Evolutionary conservation across 2,797 vertebrate species (phyloP).

Genomic region (Apodemus agrarius): DNA sequence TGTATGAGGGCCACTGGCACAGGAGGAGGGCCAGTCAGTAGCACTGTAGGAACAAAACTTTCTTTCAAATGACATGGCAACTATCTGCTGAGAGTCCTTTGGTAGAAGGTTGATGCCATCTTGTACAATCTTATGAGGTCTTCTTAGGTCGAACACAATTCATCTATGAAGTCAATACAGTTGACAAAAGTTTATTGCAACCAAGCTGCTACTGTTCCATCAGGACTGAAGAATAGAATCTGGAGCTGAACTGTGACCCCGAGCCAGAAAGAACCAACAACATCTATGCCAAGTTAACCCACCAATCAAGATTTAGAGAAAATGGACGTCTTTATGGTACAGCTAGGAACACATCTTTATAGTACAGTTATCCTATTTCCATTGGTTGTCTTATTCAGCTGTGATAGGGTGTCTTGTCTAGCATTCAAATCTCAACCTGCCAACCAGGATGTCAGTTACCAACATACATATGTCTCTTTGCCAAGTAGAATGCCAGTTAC

Average conservation of each 20-base stretch:
- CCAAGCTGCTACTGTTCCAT: not conserved
- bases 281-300: not conserved
- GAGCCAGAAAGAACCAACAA: not conserved
- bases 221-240: not conserved
- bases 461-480: not conserved
- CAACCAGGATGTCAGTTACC: not conserved
- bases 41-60: not conserved
- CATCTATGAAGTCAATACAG: not conserved
- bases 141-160: not conserved
- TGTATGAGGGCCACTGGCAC: accelerated
- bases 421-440: not conserved
- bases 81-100: not conserved
- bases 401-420: not conserved
- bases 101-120: not conserved
- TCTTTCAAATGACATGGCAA: accelerated
- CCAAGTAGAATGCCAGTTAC: not conserved
- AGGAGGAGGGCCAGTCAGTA: too few relatives aligned
- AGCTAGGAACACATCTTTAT: not conserved
- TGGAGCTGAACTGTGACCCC: not conserved
- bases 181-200: not conserved
- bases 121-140: not conserved
- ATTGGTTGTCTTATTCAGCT: not conserved
- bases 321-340: not conserved
- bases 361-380: not conserved
- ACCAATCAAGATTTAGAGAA: not conserved